A percentile compares a stretch with the other conserved stretches of the same genome.
Conservation (phyloP, 2,113 vertebrate genomes). For the Rhodinocichla rosea region DNA sequence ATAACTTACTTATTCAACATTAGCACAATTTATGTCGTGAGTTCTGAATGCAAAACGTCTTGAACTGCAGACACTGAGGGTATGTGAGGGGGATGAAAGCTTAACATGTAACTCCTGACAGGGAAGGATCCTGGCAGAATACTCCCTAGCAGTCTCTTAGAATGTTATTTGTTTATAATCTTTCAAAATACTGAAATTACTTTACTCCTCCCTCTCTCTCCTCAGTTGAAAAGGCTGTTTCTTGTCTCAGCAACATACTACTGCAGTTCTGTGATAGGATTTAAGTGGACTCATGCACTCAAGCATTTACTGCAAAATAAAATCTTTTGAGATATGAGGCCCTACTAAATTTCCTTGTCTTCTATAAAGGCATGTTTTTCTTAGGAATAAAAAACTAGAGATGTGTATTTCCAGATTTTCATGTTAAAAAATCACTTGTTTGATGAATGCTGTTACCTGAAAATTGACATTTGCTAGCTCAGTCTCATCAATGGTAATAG, state of each 20-base stretch:
- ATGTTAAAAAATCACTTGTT: not conserved
- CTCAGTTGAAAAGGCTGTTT: not conserved
- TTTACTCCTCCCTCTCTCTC: not conserved
- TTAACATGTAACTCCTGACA: constrained; percentile 25
- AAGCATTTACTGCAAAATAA: not conserved
- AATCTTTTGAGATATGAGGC: not conserved
- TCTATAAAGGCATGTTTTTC: not conserved
- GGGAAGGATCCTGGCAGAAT: not conserved
- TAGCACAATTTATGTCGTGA: not conserved
- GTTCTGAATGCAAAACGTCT: not conserved
- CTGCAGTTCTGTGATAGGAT: not conserved
- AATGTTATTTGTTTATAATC: not conserved
- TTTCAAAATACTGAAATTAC: not conserved
- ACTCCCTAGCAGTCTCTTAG: not conserved
- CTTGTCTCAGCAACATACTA: not conserved
- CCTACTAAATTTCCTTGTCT: not conserved
- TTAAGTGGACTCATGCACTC: not conserved
- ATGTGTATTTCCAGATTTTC: not conserved
- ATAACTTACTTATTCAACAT: not conserved
- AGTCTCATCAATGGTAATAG: not conserved
- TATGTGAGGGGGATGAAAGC: not conserved
- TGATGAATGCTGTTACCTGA: not conserved
- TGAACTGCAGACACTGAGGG: not conserved
- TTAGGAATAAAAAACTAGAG: not conserved
- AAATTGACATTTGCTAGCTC: not conserved